These are phyloP conservation scores for Coenonympha arcania DNA, from an alignment of 2,888 invertebrate genomes.

Conservation along the genomic window DNA sequence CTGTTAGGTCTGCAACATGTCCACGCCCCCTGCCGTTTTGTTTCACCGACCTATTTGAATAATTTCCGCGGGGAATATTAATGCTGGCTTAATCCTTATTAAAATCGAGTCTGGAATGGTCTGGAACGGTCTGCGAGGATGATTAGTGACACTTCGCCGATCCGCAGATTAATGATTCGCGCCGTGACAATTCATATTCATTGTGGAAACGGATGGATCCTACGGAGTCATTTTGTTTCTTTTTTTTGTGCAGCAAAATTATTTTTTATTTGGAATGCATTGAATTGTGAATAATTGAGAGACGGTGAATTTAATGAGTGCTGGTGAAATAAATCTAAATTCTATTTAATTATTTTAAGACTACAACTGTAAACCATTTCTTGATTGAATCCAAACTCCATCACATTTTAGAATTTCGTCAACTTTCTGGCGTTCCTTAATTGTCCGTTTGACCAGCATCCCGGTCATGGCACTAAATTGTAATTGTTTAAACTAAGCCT, in stretches of 20 bases:
- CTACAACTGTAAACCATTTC: no score
- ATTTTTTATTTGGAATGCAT: neutral
- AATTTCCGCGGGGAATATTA: constrained; percentile 27
- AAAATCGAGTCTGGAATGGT: constrained; percentile 22
- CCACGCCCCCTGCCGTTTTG: constrained; percentile 18
- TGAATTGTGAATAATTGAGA: neutral
- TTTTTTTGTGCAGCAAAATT: neutral
- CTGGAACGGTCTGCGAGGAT: constrained; percentile 18
- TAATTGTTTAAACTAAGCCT: no score
- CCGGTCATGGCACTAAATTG: no score
- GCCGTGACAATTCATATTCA: constrained; percentile 12
- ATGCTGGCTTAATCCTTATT: constrained; percentile 21
- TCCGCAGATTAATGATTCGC: constrained; percentile 14
- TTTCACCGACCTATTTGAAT: constrained; percentile 22
- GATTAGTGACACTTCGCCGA: constrained; percentile 23
- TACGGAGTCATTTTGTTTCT: neutral
- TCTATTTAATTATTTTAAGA: no score
- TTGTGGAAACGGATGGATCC: neutral
- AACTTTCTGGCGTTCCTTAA: no score
- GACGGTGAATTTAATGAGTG: no score
- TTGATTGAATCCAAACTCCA: no score
- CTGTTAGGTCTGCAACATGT: constrained; percentile 12
- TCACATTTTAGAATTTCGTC: no score
- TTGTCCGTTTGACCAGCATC: no score
- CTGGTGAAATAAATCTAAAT: no score